Base-by-base conservation (phyloP, 2,113 vertebrate species). In the Mobula birostris region DNA sequence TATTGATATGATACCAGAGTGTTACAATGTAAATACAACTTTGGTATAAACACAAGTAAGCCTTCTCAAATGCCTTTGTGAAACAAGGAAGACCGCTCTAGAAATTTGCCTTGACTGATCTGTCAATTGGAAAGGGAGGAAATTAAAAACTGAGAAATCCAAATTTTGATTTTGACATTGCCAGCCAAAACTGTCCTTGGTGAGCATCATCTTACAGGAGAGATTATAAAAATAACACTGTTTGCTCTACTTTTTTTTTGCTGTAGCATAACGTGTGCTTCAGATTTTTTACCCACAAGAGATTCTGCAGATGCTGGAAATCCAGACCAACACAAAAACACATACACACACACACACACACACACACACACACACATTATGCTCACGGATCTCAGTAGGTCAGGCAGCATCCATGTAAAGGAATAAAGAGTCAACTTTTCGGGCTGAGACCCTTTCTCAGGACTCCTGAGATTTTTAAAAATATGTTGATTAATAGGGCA, bases 1-100 rank as follows among this genome's bases (percentile, higher is more conserved):
- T 68, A 66, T 90, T 90, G 85, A n/a, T 90, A 66, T 66, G 61
- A 32, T 90, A 32, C 85, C 63, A 63, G 85, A 48, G 21, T 72
- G 36, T 32, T 93, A 93, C 68, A 93, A 74, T 74, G 66, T 74
- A 93, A 93, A 74, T 68, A 93, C 66, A 74, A 72, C 36, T 72
- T 40, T 92, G 88, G 19, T 72, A 92, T 68, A 70, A 92, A 92
- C 66, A 72, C 19, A 11, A 72, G 68, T 24, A 48, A 48, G 68
- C 66, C 68, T 48, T 36, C 19, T 70, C 70, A 15, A 91, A 70
- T 91, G n/a, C 21, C 66, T 74, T 17, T 48, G 14, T 4, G 12
- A 63, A 70, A 40, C 66, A 92, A 72, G 90, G 66, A 92, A 48
- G 66, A 92, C 66, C 7, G 17, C 21, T 27, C 5, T 56, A 72